These are phyloP conservation scores for Crossocerus cetratus DNA, from an alignment of 2,888 invertebrate species.

Conservation along the genomic window DNA sequence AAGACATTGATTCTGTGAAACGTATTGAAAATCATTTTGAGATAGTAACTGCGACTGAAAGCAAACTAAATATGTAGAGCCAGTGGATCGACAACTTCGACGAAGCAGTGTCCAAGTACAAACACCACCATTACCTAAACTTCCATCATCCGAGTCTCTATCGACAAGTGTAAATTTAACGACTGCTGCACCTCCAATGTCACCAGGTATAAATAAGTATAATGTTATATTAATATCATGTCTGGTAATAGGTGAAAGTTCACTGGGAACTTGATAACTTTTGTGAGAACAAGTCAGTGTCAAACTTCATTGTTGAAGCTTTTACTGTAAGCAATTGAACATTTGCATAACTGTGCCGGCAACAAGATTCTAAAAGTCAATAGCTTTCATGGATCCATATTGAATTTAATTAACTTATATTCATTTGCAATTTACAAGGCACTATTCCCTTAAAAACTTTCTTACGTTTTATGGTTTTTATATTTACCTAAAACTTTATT, in stretches of 20 bases:
- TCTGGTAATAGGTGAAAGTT: slow-evolving; percentile 35
- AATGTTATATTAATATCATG: slow-evolving; percentile 41
- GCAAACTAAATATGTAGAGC: slow-evolving; percentile 66
- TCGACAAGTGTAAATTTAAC: slow-evolving; percentile 68
- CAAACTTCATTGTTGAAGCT: too few species aligned
- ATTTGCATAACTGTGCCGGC: too few species aligned
- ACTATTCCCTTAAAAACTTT: not conserved
- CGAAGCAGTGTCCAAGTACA: slow-evolving; percentile 67
- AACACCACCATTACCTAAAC: slow-evolving; percentile 71
- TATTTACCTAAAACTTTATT: not conserved
- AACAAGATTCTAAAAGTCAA: too few species aligned
- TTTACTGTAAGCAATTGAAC: too few species aligned
- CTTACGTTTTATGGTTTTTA: slow-evolving; percentile 12
- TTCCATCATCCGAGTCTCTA: slow-evolving; percentile 75
- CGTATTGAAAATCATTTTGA: slow-evolving; percentile 29
- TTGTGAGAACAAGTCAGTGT: slow-evolving; percentile 16
- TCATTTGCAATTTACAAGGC: too few species aligned
- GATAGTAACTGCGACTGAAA: slow-evolving; percentile 46
- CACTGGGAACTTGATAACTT: slow-evolving; percentile 43
- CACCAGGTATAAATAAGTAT: slow-evolving; percentile 68
- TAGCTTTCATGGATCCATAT: too few species aligned
- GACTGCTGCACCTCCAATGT: slow-evolving; percentile 65
- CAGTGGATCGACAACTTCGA: slow-evolving; percentile 72
- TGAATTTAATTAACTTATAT: too few species aligned
- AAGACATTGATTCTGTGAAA: slow-evolving; percentile 24